A percentile compares a stretch with the other conserved stretches of the same genome.
These are phyloP conservation scores for Rhopilema esculentum DNA, from an alignment of 30 jellyfish, hydroid and myxozoan species.

Conservation along the genomic window DNA sequence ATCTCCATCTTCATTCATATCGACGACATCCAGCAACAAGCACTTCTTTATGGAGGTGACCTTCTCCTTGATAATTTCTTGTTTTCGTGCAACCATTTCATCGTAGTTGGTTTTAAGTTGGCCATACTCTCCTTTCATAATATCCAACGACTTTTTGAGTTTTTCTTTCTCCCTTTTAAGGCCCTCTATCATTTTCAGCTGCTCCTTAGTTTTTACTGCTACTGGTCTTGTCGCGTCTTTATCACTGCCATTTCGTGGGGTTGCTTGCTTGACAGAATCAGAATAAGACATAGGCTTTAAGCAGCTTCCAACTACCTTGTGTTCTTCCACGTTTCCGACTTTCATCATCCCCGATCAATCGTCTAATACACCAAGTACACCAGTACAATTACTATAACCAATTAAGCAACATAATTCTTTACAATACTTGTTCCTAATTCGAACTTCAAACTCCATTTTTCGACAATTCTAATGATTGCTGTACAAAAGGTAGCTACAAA, in stretches of 20 bases:
- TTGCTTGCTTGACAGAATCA: constrained; percentile 63
- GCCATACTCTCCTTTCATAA: constrained; percentile 9
- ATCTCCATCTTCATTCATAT: constrained; percentile 9
- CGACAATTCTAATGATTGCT: not conserved
- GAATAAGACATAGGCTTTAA: constrained; percentile 66
- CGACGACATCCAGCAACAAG: not conserved
- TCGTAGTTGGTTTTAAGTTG: constrained; percentile 14
- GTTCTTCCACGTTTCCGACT: not conserved
- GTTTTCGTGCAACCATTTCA: constrained; percentile 14
- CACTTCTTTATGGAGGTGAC: constrained; percentile 13
- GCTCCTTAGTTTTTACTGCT: constrained; percentile 5
- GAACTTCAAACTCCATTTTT: not conserved
- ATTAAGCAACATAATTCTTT: not conserved
- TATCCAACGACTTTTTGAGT: constrained; percentile 25
- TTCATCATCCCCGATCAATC: not conserved
- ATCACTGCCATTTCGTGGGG: constrained; percentile 10
- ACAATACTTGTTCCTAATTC: not conserved
- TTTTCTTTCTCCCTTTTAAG: constrained; percentile 23
- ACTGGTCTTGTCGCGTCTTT: not conserved
- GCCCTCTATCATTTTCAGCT: not conserved
- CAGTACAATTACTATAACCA: not conserved
- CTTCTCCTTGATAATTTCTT: constrained; percentile 8
- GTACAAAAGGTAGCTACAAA: not conserved
- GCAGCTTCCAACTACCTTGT: constrained; percentile 2
- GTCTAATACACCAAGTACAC: not conserved